A percentile compares a stretch with the other conserved stretches of the same genome.
phyloP scores from a whole-genome alignment of 2,888 invertebrate genomes.

The Aphrophora alni region DNA sequence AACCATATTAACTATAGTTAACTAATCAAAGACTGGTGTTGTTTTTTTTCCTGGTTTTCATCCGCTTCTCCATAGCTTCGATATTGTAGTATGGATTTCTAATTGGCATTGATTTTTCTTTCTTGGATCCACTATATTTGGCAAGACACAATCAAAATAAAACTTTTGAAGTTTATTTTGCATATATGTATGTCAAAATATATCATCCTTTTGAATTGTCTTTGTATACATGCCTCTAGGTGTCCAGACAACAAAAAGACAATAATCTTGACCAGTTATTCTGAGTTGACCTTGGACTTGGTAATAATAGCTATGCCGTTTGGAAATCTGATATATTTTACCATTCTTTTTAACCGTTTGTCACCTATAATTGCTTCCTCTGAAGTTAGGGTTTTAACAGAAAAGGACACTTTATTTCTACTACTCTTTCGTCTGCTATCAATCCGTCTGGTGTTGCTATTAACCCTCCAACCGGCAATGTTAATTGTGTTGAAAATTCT shows the following conservation, averaged over 20 bases:
- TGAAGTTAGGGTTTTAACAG: conserved; percentile 1
- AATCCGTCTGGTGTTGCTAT: conserved; percentile 9
- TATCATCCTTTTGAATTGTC: background rate
- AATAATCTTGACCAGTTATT: background rate
- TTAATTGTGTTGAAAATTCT: too few species aligned
- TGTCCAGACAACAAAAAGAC: conserved; percentile 23
- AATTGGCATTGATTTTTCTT: background rate
- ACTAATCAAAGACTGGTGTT: too few species aligned
- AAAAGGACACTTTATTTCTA: conserved; percentile 20
- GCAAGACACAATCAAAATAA: conserved; percentile 15
- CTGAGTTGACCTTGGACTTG: conserved; percentile 31
- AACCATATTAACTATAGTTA: too few species aligned
- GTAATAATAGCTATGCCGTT: conserved; percentile 7
- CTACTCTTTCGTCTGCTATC: background rate
- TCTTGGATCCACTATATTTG: conserved; percentile 21
- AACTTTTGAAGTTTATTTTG: background rate
- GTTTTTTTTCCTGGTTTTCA: too few species aligned
- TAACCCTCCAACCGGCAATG: too few species aligned
- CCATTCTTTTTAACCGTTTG: background rate
- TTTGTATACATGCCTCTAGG: conserved; percentile 10
- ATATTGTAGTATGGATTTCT: background rate
- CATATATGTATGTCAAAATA: conserved; percentile 16
- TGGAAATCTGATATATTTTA: background rate
- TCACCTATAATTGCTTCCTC: conserved; percentile 13
- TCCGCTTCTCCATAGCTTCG: too few species aligned